phyloP scores from a whole-genome alignment of 2,888 invertebrate genomes.

The Tortricodes alternella region DNA sequence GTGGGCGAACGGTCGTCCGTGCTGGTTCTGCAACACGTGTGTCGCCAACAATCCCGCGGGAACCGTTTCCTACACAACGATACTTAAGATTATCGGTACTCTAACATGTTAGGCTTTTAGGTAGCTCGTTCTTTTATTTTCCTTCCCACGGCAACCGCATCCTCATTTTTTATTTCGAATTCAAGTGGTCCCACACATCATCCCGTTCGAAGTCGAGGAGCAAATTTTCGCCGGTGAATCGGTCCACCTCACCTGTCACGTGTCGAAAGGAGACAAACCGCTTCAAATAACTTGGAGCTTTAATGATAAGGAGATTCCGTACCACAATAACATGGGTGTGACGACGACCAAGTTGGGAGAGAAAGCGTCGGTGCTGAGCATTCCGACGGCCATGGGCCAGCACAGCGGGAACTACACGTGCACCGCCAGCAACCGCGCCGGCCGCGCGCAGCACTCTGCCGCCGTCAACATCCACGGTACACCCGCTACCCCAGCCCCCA shows the following conservation, averaged over 20 bases:
- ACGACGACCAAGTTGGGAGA: slow-evolving; percentile 80
- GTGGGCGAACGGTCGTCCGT: slow-evolving; percentile 74
- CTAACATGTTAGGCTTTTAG: slow-evolving; percentile 33
- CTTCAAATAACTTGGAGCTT: slow-evolving; percentile 87
- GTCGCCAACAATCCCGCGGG: slow-evolving; percentile 81
- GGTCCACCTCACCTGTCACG: slow-evolving; percentile 85
- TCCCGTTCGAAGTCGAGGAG: slow-evolving; percentile 86
- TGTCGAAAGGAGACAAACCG: slow-evolving; percentile 87
- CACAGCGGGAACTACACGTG: slow-evolving; percentile 86
- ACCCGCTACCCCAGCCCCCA: slow-evolving; percentile 52
- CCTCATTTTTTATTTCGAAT: slow-evolving; percentile 37
- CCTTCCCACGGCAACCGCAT: slow-evolving; percentile 30
- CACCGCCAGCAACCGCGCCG: slow-evolving; percentile 83
- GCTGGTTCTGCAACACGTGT: slow-evolving; percentile 82
- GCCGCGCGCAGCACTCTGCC: slow-evolving; percentile 80
- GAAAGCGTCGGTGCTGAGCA: slow-evolving; percentile 81
- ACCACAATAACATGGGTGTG: slow-evolving; percentile 77
- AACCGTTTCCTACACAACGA: slow-evolving; percentile 71
- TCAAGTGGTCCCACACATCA: slow-evolving; percentile 84
- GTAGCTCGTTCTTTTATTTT: slow-evolving; percentile 36
- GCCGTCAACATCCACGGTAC: slow-evolving; percentile 84
- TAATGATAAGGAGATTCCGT: slow-evolving; percentile 84
- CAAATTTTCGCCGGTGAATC: slow-evolving; percentile 86
- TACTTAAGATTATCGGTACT: slow-evolving; percentile 80
- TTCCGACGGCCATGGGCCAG: slow-evolving; percentile 81